A percentile compares a stretch with the other conserved stretches of the same genome.
Evolutionary conservation across 2,113 vertebrate genomes (phyloP).

Genomic region (Pseudorectes ferrugineus): DNA sequence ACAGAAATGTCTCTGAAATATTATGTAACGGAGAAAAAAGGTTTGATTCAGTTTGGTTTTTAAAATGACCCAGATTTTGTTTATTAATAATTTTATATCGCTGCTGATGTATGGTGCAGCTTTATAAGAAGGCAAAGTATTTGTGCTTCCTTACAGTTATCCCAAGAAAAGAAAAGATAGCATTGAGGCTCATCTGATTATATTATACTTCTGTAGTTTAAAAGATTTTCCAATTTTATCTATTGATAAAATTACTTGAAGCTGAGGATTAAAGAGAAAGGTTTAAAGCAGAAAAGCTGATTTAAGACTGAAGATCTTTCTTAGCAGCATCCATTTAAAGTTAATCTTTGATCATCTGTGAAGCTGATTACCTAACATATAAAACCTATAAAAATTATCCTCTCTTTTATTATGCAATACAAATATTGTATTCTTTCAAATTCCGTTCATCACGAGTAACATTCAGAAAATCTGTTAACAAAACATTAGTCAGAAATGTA

Average conservation of each 20-base stretch:
- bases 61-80: neutral
- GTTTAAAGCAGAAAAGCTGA: slow-evolving; percentile 58
- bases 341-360: slow-evolving; percentile 56
- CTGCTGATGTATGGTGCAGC: neutral
- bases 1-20: neutral
- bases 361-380: slow-evolving; percentile 60
- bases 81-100: neutral
- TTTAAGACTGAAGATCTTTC: slow-evolving; percentile 55
- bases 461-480: neutral
- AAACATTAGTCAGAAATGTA: neutral
- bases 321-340: slow-evolving; percentile 63
- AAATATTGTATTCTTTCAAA: neutral
- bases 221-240: slow-evolving; percentile 69
- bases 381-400: slow-evolving; percentile 44
- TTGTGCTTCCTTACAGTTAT: neutral
- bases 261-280: slow-evolving; percentile 56
- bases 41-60: neutral
- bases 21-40: neutral
- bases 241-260: slow-evolving; percentile 69
- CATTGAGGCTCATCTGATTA: slow-evolving; percentile 15
- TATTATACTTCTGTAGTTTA: slow-evolving; percentile 51
- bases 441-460: neutral
- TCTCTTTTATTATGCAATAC: slow-evolving; percentile 48
- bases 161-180: slow-evolving; percentile 5
- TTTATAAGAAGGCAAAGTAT: neutral